Percentiles rank a stretch among this genome's conserved stretches.
Conservation (phyloP, 2,888 invertebrate genomes). For the Cryptocheilus praepositus region DNA sequence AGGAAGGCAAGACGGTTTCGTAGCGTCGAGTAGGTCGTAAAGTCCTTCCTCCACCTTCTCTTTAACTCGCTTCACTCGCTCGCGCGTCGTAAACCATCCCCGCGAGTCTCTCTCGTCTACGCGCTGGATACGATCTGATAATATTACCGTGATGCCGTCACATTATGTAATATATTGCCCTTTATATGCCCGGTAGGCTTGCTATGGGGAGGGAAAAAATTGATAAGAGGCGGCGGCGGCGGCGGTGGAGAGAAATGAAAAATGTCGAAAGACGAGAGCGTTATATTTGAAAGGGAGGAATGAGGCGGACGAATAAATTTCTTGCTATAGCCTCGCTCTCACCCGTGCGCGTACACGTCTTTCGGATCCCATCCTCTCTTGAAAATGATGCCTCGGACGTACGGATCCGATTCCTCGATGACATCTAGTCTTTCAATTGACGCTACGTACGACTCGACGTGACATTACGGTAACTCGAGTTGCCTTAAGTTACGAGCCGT, state of each 20-base stretch:
- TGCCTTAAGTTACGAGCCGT: no score
- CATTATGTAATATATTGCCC: constrained; percentile 45
- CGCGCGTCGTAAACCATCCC: constrained; percentile 61
- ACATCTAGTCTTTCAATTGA: no score
- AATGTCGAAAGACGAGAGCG: constrained; percentile 7
- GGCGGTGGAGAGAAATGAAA: constrained; percentile 17
- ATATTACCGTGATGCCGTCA: constrained; percentile 47
- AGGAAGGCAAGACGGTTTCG: constrained; percentile 45
- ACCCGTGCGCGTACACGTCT: no score
- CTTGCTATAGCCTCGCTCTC: neutral
- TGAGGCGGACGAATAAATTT: neutral
- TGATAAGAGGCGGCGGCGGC: constrained; percentile 22
- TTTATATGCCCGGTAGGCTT: constrained; percentile 35
- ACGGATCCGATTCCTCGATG: no score
- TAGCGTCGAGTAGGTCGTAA: constrained; percentile 59
- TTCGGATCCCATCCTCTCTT: no score
- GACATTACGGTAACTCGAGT: no score
- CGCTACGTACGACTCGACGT: no score
- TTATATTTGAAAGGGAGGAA: constrained; percentile 3
- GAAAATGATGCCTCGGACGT: no score
- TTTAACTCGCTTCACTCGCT: constrained; percentile 44
- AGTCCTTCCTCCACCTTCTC: constrained; percentile 47
- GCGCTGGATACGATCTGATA: constrained; percentile 54
- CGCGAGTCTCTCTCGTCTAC: constrained; percentile 27
- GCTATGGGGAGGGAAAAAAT: constrained; percentile 13